A percentile compares a stretch with the other conserved stretches of the same genome.
Conservation (phyloP, 2,797 vertebrate species). For the Passerculus sandwichensis region DNA sequence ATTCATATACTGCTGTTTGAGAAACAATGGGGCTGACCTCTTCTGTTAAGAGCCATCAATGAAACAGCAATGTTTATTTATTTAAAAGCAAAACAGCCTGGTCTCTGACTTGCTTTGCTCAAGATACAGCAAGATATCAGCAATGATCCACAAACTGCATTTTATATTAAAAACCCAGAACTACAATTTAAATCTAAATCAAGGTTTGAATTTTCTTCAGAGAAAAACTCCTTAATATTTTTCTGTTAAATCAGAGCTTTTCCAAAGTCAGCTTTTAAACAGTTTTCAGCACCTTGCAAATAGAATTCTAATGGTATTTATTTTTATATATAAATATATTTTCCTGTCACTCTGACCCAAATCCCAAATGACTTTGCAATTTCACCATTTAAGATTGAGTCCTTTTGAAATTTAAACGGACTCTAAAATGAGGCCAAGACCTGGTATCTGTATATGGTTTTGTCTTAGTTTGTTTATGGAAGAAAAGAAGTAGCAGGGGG, state of each 20-base stretch:
- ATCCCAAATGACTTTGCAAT: background rate
- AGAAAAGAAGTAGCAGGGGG: fast-evolving
- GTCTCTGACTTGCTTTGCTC: background rate
- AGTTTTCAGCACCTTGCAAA: background rate
- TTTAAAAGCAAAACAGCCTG: background rate
- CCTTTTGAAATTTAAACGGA: background rate
- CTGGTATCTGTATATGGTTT: fast-evolving
- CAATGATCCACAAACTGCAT: background rate
- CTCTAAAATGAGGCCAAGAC: background rate
- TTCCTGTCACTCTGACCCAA: background rate
- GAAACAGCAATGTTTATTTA: background rate
- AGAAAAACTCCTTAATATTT: background rate
- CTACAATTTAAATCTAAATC: background rate
- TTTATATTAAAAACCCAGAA: background rate
- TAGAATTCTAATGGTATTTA: background rate
- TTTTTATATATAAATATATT: background rate
- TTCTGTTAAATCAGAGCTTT: background rate
- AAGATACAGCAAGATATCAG: background rate
- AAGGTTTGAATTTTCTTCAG: background rate
- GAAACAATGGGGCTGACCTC: constrained; percentile 16
- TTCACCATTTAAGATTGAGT: background rate
- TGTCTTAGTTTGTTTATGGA: background rate
- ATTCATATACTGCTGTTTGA: background rate
- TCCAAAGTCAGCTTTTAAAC: background rate
- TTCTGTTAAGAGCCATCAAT: background rate